Conservation (phyloP, 2,113 vertebrate genomes). For the Heteronetta atricapilla region DNA sequence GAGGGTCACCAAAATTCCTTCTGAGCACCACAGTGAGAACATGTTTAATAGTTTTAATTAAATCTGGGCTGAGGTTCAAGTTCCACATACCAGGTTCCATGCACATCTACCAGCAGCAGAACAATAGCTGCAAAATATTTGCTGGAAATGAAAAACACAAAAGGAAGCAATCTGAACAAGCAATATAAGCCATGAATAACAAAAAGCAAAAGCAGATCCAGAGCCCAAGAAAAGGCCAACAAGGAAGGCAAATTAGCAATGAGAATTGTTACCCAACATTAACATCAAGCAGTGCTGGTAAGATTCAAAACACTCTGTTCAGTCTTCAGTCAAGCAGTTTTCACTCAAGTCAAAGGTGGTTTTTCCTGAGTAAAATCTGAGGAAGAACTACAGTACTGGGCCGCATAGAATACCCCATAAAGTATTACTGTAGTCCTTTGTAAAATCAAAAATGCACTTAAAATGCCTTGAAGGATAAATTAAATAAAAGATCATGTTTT, state of each 20-base stretch:
- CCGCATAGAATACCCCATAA: background rate
- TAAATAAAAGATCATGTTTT: background rate
- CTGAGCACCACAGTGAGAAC: constrained; percentile 24
- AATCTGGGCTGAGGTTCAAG: constrained; percentile 61
- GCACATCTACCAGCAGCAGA: constrained; percentile 25
- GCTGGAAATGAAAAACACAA: constrained; percentile 23
- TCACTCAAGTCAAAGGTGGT: background rate
- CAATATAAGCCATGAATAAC: constrained; percentile 26
- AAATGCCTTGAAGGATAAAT: background rate
- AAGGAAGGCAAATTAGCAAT: constrained; percentile 21
- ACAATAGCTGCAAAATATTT: constrained; percentile 42
- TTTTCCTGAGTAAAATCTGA: constrained; percentile 61
- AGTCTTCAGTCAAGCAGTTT: background rate
- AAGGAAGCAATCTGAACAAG: constrained; percentile 4
- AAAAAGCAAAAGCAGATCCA: constrained; percentile 21
- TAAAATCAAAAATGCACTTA: background rate
- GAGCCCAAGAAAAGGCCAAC: background rate
- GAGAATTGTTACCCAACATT: constrained; percentile 24
- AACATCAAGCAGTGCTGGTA: background rate
- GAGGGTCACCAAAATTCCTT: constrained; percentile 56
- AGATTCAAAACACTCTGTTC: constrained; percentile 8
- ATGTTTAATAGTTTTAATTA: constrained; percentile 40
- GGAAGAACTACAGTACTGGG: background rate
- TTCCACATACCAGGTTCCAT: constrained; percentile 42
- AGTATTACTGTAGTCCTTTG: background rate